A percentile compares a stretch with the other conserved stretches of the same genome.
Evolutionary conservation across 2,888 invertebrate species (phyloP).

Genomic region (Drosophila demipolita): DNA sequence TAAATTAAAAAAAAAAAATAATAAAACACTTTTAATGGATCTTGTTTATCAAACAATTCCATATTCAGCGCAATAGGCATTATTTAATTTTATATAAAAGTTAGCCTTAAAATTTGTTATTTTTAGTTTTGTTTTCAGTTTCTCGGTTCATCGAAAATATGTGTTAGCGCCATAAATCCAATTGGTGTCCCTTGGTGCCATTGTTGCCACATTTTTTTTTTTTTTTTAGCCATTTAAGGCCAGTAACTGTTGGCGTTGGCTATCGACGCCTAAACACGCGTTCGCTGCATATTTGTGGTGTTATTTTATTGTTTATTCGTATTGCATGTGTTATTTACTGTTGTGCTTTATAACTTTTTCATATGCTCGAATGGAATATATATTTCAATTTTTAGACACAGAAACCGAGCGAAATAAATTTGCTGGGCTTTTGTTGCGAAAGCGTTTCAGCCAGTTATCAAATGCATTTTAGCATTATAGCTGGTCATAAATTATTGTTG

Average conservation of each 20-base stretch:
- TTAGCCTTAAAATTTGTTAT: neutral
- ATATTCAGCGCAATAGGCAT: neutral
- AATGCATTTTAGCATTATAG: slow-evolving; percentile 76
- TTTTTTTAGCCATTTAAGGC: slow-evolving; percentile 3
- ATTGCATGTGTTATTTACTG: slow-evolving; percentile 68
- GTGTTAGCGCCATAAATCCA: slow-evolving; percentile 24
- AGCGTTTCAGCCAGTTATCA: slow-evolving; percentile 61
- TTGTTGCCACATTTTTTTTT: neutral
- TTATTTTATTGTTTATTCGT: slow-evolving; percentile 54
- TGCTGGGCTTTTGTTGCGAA: slow-evolving; percentile 55
- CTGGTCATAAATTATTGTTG: slow-evolving; percentile 71
- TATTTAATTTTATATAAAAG: neutral
- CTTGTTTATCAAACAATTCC: neutral
- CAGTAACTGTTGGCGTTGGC: slow-evolving; percentile 14
- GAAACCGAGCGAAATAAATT: slow-evolving; percentile 41
- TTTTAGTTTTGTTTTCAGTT: neutral
- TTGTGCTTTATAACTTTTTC: slow-evolving; percentile 67
- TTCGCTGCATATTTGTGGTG: slow-evolving; percentile 40
- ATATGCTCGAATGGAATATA: slow-evolving; percentile 42
- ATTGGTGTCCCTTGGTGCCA: neutral
- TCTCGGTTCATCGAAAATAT: slow-evolving; percentile 19
- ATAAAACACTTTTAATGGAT: neutral
- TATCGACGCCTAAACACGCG: slow-evolving; percentile 68
- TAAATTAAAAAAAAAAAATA: too few relatives aligned
- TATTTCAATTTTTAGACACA: slow-evolving; percentile 68